Percentiles rank a stretch among this genome's conserved stretches.
These are phyloP conservation scores for Whitmania pigra DNA, from an alignment of 1,140 invertebrate genomes.

Conservation along the genomic window DNA sequence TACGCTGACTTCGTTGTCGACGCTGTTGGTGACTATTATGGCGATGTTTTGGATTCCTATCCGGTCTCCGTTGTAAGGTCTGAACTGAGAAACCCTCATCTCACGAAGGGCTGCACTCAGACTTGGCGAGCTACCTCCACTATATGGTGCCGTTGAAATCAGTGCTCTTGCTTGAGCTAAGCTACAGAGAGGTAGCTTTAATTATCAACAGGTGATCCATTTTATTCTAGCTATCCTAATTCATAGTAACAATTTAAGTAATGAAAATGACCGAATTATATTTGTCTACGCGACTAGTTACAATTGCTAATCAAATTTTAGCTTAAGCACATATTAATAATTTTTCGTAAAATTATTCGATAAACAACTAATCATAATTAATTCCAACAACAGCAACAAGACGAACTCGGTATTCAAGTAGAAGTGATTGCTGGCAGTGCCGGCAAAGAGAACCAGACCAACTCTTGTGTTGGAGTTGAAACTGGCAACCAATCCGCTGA, in stretches of 20 bases:
- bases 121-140: not conserved
- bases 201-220: too few relatives aligned
- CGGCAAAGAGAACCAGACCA: not conserved
- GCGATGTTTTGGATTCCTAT: conserved; percentile 12
- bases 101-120: conserved; percentile 3
- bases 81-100: conserved; percentile 20
- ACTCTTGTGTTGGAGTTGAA: not conserved
- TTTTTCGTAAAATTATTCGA: too few relatives aligned
- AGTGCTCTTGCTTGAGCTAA: not conserved
- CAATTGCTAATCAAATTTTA: too few relatives aligned
- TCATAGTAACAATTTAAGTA: too few relatives aligned
- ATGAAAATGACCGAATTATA: too few relatives aligned
- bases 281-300: too few relatives aligned
- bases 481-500: not conserved
- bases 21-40: conserved; percentile 11
- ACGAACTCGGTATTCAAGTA: conserved; percentile 8
- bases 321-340: too few relatives aligned
- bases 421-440: conserved; percentile 10
- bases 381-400: not conserved
- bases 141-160: not conserved
- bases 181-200: not conserved
- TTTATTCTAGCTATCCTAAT: too few relatives aligned
- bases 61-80: conserved; percentile 9
- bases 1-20: conserved; percentile 9
- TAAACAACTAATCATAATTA: not conserved